Conservation (phyloP, 1,140 invertebrate genomes). For the Triops longicaudatus region DNA sequence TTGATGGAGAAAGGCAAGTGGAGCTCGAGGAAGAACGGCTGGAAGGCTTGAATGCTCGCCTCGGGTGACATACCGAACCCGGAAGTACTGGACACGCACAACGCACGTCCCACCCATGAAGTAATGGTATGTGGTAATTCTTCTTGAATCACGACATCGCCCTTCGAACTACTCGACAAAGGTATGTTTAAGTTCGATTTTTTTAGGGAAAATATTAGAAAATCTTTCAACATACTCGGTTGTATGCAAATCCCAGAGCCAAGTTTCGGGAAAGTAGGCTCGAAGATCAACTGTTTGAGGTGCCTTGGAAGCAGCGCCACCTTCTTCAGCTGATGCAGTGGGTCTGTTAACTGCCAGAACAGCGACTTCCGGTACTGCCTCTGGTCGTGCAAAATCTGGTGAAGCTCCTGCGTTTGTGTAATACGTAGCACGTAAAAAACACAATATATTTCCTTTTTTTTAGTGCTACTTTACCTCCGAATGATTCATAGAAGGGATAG, state of each 20-base stretch:
- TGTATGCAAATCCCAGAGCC: too few species aligned
- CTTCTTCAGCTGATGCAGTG: not conserved
- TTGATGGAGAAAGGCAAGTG: too few species aligned
- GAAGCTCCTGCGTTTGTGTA: too few species aligned
- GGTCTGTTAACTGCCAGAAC: too few species aligned
- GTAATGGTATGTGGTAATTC: too few species aligned
- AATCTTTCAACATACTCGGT: conserved; percentile 32
- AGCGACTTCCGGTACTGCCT: too few species aligned
- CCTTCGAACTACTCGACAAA: conserved; percentile 41
- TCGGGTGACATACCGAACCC: conserved; percentile 54
- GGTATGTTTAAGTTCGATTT: not conserved
- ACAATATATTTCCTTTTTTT: not conserved
- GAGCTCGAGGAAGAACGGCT: too few species aligned
- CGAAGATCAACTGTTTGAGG: conserved; percentile 38
- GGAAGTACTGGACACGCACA: conserved; percentile 52
- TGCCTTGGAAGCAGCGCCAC: not conserved
- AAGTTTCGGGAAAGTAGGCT: conserved; percentile 58
- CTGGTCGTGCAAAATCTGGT: too few species aligned
- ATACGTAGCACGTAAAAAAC: too few species aligned
- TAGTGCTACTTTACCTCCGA: not conserved
- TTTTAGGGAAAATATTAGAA: not conserved
- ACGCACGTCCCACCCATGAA: conserved; percentile 61
- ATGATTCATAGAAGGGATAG: not conserved
- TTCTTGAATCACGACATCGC: conserved; percentile 43
- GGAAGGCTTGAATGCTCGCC: too few species aligned